Percentiles rank a stretch among this genome's conserved stretches.
Conservation (phyloP, 2,797 vertebrate species). For the Helostoma temminkii region DNA sequence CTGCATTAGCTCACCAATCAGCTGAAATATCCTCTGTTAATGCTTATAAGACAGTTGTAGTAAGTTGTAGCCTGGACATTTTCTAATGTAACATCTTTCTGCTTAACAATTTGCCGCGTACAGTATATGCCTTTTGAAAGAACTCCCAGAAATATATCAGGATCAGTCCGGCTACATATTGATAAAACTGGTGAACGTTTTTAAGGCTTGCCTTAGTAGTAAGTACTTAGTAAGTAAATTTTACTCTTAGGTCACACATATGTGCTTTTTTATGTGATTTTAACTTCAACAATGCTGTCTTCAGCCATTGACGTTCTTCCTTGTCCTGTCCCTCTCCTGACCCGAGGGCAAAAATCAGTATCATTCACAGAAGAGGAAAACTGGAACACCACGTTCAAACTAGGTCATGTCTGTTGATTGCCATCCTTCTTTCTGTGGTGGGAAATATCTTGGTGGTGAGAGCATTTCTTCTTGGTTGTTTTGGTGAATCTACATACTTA, state of each 20-base stretch:
- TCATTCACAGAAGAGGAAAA: constrained; percentile 64
- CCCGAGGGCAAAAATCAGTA: constrained; percentile 54
- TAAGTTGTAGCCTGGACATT: constrained; percentile 8
- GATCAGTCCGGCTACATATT: background rate
- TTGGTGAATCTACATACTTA: constrained; percentile 9
- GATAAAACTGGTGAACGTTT: background rate
- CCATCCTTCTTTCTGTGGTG: constrained; percentile 43
- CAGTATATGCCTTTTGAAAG: background rate
- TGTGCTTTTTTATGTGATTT: background rate
- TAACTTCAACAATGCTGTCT: constrained; percentile 5
- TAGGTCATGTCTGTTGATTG: constrained; percentile 65
- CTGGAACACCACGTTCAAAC: constrained; percentile 62
- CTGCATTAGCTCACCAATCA: constrained; percentile 53
- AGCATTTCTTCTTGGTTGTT: constrained; percentile 24
- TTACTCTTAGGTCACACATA: background rate
- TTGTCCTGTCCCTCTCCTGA: constrained; percentile 43
- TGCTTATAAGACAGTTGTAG: constrained; percentile 14
- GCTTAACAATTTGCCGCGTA: background rate
- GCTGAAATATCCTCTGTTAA: constrained; percentile 40
- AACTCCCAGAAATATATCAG: background rate
- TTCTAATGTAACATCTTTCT: constrained; percentile 12
- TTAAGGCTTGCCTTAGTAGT: too few relatives aligned
- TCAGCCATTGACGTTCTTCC: constrained; percentile 13
- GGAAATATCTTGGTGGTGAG: constrained; percentile 42
- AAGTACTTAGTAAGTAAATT: background rate